A percentile compares a stretch with the other conserved stretches of the same genome.
These are phyloP conservation scores for Melinaea marsaeus DNA, from an alignment of 2,888 invertebrate genomes.

Conservation along the genomic window DNA sequence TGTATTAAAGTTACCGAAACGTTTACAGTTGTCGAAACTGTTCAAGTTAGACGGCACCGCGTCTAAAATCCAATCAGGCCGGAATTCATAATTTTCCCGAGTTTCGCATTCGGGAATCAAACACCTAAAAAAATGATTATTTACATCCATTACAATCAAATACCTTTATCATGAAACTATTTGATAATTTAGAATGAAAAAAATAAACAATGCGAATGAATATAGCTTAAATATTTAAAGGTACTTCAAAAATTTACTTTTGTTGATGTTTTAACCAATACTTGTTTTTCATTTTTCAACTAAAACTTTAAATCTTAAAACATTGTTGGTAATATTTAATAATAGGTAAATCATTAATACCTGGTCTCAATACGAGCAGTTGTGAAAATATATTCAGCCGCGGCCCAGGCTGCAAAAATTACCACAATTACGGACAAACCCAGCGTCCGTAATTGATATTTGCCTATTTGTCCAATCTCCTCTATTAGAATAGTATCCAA, in stretches of 20 bases:
- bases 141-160: not conserved
- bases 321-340: not conserved
- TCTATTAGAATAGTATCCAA: constrained; percentile 56
- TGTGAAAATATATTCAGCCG: constrained; percentile 60
- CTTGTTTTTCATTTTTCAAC: too few relatives aligned
- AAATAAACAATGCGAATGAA: not conserved
- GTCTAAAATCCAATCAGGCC: constrained; percentile 62
- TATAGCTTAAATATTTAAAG: too few relatives aligned
- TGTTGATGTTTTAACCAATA: too few relatives aligned
- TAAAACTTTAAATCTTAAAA: too few relatives aligned
- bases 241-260: too few relatives aligned
- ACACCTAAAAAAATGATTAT: constrained; percentile 41
- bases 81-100: constrained; percentile 42
- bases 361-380: constrained; percentile 60
- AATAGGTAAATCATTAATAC: constrained; percentile 35
- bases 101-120: constrained; percentile 52
- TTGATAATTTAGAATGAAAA: too few relatives aligned
- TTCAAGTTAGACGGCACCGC: constrained; percentile 59
- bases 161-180: too few relatives aligned
- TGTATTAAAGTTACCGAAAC: constrained; percentile 44
- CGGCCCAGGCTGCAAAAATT: constrained; percentile 52
- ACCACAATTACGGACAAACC: constrained; percentile 43
- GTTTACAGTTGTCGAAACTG: constrained; percentile 62
- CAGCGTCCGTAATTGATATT: constrained; percentile 50
- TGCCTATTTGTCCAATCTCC: constrained; percentile 63